A percentile compares a stretch with the other conserved stretches of the same genome.
phyloP scores from a whole-genome alignment of 1,140 invertebrate species.

The Watersipora subatra region DNA sequence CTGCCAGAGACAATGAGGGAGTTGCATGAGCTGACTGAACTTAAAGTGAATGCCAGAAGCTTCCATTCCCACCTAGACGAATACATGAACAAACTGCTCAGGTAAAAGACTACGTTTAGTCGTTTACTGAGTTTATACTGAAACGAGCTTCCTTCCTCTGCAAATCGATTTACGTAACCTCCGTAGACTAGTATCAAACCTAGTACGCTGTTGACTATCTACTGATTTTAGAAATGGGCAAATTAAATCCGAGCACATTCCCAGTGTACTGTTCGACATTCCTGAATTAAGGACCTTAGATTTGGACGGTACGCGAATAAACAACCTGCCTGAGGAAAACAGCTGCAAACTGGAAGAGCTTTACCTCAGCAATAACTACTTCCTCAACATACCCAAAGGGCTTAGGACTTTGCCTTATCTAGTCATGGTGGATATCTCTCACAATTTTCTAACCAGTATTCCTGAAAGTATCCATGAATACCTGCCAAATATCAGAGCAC shows the following conservation, averaged over 20 bases:
- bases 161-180: too few species aligned
- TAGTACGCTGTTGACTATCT: too few species aligned
- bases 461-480: not conserved
- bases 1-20: constrained; percentile 36
- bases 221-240: constrained; percentile 32
- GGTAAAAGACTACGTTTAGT: too few species aligned
- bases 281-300: constrained; percentile 29
- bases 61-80: constrained; percentile 31
- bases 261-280: constrained; percentile 36
- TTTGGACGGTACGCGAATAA: constrained; percentile 35
- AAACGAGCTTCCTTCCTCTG: too few species aligned
- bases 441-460: not conserved
- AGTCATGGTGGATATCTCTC: constrained; percentile 1
- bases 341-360: constrained; percentile 27
- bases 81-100: constrained; percentile 30
- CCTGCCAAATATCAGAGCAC: not conserved
- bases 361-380: constrained; percentile 31
- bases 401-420: constrained; percentile 1
- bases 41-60: constrained; percentile 32
- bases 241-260: constrained; percentile 38
- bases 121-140: too few species aligned
- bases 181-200: too few species aligned
- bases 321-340: constrained; percentile 30
- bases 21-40: constrained; percentile 24
- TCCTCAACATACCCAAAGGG: constrained; percentile 23